phyloP scores from a whole-genome alignment of 1,140 invertebrate genomes.

The Drosophila equinoxialis region DNA sequence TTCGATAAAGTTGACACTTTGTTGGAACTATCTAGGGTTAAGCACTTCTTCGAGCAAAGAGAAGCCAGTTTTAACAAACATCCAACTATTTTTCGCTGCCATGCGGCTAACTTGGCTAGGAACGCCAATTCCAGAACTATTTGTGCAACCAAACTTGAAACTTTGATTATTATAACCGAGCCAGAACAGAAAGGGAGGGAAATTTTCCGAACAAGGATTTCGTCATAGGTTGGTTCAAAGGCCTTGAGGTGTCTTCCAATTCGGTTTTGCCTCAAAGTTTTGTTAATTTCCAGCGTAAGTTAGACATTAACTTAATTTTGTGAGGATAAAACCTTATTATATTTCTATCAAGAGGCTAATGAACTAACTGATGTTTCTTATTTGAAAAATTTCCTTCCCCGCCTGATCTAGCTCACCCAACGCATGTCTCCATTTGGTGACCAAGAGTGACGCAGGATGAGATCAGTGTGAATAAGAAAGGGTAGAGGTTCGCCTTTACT shows the following conservation, averaged over 20 bases:
- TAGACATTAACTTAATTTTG: neutral
- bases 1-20: neutral
- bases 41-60: neutral
- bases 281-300: constrained; percentile 20
- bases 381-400: constrained; percentile 2
- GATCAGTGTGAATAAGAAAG: neutral
- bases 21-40: neutral
- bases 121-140: constrained; percentile 43
- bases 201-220: constrained; percentile 36
- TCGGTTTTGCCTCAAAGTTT: neutral
- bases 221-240: constrained; percentile 39
- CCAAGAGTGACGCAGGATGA: constrained; percentile 5
- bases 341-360: neutral
- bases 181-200: constrained; percentile 5
- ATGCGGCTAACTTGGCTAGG: constrained; percentile 61
- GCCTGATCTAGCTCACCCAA: constrained; percentile 18
- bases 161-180: constrained; percentile 21
- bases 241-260: neutral
- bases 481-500: constrained; percentile 15
- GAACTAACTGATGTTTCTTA: constrained; percentile 7
- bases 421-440: constrained; percentile 47
- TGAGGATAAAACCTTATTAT: neutral
- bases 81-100: constrained; percentile 40
- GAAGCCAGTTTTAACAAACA: neutral
- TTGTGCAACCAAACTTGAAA: constrained; percentile 9